These are phyloP conservation scores for Melanotaenia duboulayi DNA, from an alignment of 2,113 vertebrate species.

Conservation along the genomic window DNA sequence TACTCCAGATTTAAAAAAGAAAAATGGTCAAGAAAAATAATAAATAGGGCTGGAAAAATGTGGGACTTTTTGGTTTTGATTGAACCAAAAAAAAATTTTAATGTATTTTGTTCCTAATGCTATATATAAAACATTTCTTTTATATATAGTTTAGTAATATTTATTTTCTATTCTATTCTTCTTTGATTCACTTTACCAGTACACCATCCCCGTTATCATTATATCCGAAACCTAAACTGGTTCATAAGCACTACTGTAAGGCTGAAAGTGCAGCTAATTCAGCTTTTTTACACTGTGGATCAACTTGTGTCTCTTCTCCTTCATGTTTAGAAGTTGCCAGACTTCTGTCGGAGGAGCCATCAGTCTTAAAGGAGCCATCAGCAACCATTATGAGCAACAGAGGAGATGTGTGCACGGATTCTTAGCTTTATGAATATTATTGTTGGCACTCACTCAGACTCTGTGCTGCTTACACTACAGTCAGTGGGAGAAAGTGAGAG, in stretches of 20 bases:
- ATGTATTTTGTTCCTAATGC: too few species aligned
- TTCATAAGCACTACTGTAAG: neutral
- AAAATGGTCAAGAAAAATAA: too few species aligned
- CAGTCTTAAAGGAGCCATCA: slow-evolving; percentile 54
- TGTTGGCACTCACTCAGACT: slow-evolving; percentile 50
- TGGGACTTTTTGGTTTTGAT: too few species aligned
- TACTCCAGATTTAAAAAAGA: too few species aligned
- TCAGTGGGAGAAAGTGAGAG: slow-evolving; percentile 18
- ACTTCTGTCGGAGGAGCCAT: slow-evolving; percentile 37
- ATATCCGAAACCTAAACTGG: neutral
- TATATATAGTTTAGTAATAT: too few species aligned
- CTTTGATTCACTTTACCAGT: too few species aligned
- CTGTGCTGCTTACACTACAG: slow-evolving; percentile 28
- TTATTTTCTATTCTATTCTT: too few species aligned
- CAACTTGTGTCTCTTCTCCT: slow-evolving; percentile 15
- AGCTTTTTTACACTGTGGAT: slow-evolving; percentile 31
- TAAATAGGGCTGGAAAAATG: too few species aligned
- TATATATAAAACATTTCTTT: too few species aligned
- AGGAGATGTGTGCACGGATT: slow-evolving; percentile 50
- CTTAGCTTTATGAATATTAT: slow-evolving; percentile 68
- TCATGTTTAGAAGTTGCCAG: slow-evolving; percentile 13
- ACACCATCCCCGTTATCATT: too few species aligned
- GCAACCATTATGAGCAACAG: slow-evolving; percentile 53
- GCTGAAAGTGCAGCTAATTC: slow-evolving; percentile 6
- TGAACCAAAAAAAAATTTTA: too few species aligned